Percentiles rank a stretch among this genome's conserved stretches.
Conservation (phyloP, 2,113 vertebrate species). For the Tretioscincus oriximinensis region DNA sequence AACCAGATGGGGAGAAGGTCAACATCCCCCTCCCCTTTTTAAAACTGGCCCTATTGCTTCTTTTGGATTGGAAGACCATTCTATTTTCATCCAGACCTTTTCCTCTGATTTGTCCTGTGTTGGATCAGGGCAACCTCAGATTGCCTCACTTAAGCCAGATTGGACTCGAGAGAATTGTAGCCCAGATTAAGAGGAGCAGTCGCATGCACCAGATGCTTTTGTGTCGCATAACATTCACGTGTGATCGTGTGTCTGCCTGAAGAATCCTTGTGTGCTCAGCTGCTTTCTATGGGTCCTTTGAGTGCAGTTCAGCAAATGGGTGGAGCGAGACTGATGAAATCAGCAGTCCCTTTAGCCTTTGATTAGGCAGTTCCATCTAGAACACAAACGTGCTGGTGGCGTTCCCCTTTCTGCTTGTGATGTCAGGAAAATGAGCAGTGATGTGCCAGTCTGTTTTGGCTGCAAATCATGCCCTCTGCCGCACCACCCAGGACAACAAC, state of each 20-base stretch:
- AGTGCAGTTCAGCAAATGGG: background rate
- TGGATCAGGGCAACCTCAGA: background rate
- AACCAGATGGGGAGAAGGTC: background rate
- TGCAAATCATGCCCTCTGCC: background rate
- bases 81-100: too few species aligned
- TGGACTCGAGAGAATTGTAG: background rate
- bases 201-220: background rate
- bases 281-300: background rate
- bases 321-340: accelerated
- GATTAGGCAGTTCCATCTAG: background rate
- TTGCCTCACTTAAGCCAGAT: background rate
- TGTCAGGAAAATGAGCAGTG: accelerated
- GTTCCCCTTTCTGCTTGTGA: accelerated
- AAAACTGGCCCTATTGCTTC: background rate
- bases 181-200: background rate
- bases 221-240: background rate
- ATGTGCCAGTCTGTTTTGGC: background rate
- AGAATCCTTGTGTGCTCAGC: background rate
- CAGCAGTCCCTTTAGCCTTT: background rate
- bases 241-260: background rate
- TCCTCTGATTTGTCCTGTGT: background rate
- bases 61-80: background rate
- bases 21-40: too few species aligned
- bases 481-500: background rate
- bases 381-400: background rate